Base-by-base conservation (phyloP, 1,140 invertebrate genomes). In the Diabrotica undecimpunctata region DNA sequence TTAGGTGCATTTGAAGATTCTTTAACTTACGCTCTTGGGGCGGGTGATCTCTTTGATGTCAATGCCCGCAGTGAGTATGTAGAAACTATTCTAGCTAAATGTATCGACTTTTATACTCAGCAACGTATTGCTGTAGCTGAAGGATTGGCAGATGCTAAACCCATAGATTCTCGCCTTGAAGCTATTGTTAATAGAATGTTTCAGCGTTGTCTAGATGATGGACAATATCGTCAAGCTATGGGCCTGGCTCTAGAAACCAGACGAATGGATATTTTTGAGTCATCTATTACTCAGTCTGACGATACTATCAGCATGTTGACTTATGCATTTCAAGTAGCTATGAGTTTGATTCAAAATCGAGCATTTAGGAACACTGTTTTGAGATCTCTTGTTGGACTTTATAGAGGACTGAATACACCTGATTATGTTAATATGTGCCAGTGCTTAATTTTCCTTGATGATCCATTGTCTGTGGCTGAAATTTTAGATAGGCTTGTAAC, bases 171-270 rank as follows among this genome's bases (percentile, higher is more conserved):
- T 3, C 86, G 95, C 54, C 80, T 99, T 60, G 95, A 97, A 79
- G 89, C 88, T 2, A 96, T 99, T 71, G 96, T 99, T 0, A 94
- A 99, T 79, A 85, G 94, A 55, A 98, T 99, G 94, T 98, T 99
- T 77, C 90, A 96, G 72, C 83, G 95, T 68, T 99, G 97, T 75
- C 83, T 99, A 51, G 93, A 95, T 66, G 95, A 97, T 79, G 90
- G 90, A 61, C 95, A 98, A 75, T 97, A 90, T 78, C 89, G 94
- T 59, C 96, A 99, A 78, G 94, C 93, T 10, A 81, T 98, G 36
- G 97, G 96, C 0, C 88, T 99, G 74, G 94, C 96, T 8, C 80
- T 99, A 41, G 97, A 99, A 82, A 97, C 96, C 0, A 85, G 94
- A 62, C 85, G 97, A 57, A 96, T 98, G 92, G 97, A 99, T 80